phyloP scores from a whole-genome alignment of 2,888 invertebrate genomes.

The Acronicta alni region DNA sequence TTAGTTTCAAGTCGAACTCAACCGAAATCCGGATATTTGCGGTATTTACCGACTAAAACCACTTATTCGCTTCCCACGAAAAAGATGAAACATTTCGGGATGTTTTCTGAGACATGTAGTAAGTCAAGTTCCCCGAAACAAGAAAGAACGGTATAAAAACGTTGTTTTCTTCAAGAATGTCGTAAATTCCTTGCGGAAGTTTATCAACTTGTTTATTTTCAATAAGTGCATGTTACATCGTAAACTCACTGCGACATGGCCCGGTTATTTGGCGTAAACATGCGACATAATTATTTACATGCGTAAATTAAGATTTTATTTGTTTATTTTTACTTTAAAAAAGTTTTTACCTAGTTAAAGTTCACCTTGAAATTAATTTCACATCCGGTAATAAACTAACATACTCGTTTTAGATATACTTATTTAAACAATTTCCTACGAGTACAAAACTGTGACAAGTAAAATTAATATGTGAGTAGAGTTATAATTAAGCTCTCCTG shows the following conservation, averaged over 20 bases:
- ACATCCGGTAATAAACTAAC: constrained; percentile 16
- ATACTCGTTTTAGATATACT: not conserved
- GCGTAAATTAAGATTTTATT: constrained; percentile 2
- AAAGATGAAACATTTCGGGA: not conserved
- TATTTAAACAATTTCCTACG: constrained; percentile 18
- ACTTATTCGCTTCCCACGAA: constrained; percentile 2
- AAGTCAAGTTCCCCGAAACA: constrained; percentile 21
- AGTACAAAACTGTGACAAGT: constrained; percentile 24
- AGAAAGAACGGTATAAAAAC: constrained; percentile 35
- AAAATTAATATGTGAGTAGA: constrained; percentile 28
- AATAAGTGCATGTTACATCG: constrained; percentile 43
- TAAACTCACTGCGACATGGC: constrained; percentile 27
- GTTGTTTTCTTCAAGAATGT: constrained; percentile 40
- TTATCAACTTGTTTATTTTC: constrained; percentile 41
- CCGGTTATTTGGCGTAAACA: constrained; percentile 25
- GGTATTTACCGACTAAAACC: not conserved
- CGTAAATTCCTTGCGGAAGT: constrained; percentile 38
- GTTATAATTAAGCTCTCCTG: constrained; percentile 42
- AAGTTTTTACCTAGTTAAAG: not conserved
- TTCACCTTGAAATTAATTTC: not conserved
- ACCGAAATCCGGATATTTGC: not conserved
- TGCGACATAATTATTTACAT: constrained; percentile 33
- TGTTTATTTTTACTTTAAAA: not conserved
- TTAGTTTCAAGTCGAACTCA: not conserved
- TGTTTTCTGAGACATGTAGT: constrained; percentile 17